Evolutionary conservation across 2,888 invertebrate species (phyloP).

Genomic region (Mechanitis mazaeus): DNA sequence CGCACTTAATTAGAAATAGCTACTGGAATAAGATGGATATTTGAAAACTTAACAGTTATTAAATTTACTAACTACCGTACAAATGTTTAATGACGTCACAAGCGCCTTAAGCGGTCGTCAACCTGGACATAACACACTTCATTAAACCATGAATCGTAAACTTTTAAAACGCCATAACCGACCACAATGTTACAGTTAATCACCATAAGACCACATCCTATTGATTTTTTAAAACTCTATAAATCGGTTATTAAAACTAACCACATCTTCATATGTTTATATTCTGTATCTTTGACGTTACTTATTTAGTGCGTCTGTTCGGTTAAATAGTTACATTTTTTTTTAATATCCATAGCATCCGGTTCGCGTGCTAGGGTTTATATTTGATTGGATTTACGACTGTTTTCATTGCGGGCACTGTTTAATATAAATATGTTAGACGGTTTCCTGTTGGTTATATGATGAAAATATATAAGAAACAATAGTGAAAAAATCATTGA

Average conservation of each 20-base stretch:
- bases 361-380: slow-evolving; percentile 58
- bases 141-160: slow-evolving; percentile 42
- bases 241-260: slow-evolving; percentile 55
- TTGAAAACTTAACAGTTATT: too few species aligned
- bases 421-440: slow-evolving; percentile 69
- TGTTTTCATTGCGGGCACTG: slow-evolving; percentile 72
- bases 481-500: slow-evolving; percentile 45
- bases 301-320: slow-evolving; percentile 54
- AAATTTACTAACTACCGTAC: background rate
- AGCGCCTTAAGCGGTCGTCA: slow-evolving; percentile 20
- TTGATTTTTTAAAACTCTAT: slow-evolving; percentile 54
- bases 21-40: too few species aligned
- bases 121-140: slow-evolving; percentile 32
- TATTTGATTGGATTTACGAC: slow-evolving; percentile 73
- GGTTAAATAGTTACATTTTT: slow-evolving; percentile 56
- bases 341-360: slow-evolving; percentile 69
- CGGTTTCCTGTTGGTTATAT: slow-evolving; percentile 70
- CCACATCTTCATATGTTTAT: slow-evolving; percentile 48
- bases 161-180: slow-evolving; percentile 35
- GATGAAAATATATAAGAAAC: slow-evolving; percentile 67
- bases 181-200: slow-evolving; percentile 52
- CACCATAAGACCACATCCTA: slow-evolving; percentile 62
- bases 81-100: slow-evolving; percentile 26
- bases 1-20: slow-evolving; percentile 1
- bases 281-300: slow-evolving; percentile 33